A percentile compares a stretch with the other conserved stretches of the same genome.
Evolutionary conservation across 1,140 invertebrate genomes (phyloP).

Genomic region (Melipona quadrifasciata): DNA sequence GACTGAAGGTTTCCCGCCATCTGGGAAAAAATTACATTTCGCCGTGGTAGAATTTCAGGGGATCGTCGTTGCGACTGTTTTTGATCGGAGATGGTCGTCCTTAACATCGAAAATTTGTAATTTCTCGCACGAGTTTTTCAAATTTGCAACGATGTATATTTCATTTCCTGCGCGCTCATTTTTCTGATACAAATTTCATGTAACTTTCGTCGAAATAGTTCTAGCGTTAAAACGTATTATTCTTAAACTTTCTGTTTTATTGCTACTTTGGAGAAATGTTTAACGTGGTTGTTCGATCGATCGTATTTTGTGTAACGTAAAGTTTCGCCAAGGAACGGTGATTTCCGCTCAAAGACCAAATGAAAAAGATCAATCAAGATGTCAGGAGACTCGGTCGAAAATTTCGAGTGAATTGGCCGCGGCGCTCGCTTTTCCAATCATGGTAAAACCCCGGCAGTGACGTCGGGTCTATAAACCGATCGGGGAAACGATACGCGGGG

Average conservation of each 20-base stretch:
- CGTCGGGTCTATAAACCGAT: slow-evolving; percentile 80
- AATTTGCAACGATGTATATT: too few species aligned
- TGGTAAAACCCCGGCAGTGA: slow-evolving; percentile 80
- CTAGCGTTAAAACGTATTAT: not conserved
- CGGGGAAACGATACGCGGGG: slow-evolving; percentile 77
- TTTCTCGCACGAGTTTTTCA: too few species aligned
- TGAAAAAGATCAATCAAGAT: not conserved
- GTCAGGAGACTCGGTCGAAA: not conserved
- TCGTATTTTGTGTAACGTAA: too few species aligned
- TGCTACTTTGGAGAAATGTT: too few species aligned
- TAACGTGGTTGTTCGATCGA: too few species aligned
- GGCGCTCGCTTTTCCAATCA: slow-evolving; percentile 79
- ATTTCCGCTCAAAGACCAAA: not conserved
- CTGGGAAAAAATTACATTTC: slow-evolving; percentile 8
- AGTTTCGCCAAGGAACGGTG: not conserved
- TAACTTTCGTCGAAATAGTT: not conserved
- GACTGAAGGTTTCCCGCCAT: not conserved
- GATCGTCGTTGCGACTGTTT: not conserved
- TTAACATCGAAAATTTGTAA: too few species aligned
- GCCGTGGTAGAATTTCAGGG: not conserved
- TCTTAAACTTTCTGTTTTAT: not conserved
- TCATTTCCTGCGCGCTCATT: not conserved
- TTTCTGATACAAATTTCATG: not conserved
- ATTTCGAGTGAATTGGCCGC: not conserved
- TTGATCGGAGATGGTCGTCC: too few species aligned